Evolutionary conservation across 2,113 vertebrate species (phyloP).

Genomic region (Triplophysa dalaica): DNA sequence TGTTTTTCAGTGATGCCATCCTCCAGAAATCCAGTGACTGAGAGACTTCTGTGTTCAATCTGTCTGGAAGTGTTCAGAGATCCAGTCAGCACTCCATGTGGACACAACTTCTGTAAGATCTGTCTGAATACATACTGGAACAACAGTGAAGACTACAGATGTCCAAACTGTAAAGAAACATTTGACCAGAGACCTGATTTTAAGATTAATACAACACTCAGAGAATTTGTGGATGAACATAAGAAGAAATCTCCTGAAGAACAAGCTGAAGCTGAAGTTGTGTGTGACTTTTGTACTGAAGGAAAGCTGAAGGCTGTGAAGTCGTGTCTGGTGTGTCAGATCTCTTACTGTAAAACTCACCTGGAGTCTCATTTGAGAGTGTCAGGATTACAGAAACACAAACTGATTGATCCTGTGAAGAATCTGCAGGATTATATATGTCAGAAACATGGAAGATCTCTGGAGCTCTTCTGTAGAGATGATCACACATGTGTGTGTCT

Average conservation of each 20-base stretch:
- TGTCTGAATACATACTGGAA: neutral
- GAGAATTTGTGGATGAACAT: neutral
- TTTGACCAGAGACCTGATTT: neutral
- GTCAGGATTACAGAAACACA: neutral
- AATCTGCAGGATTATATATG: neutral
- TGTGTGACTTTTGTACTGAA: too few species aligned
- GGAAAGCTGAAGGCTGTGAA: neutral
- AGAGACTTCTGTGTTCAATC: neutral
- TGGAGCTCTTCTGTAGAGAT: neutral
- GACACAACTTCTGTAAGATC: neutral
- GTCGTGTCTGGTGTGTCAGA: too few species aligned
- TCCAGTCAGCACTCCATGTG: neutral
- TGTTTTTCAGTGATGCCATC: neutral
- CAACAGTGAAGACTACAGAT: neutral
- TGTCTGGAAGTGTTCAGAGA: neutral
- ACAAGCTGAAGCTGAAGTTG: too few species aligned
- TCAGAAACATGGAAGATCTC: neutral
- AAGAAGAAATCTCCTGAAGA: too few species aligned
- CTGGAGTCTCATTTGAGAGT: neutral
- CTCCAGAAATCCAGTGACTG: neutral
- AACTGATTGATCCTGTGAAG: neutral
- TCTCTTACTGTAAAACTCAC: too few species aligned
- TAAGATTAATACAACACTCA: neutral
- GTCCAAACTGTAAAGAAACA: neutral
- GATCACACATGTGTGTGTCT: too few species aligned